These are phyloP conservation scores for Patella vulgata DNA, from an alignment of 1,140 invertebrate genomes.

Conservation along the genomic window DNA sequence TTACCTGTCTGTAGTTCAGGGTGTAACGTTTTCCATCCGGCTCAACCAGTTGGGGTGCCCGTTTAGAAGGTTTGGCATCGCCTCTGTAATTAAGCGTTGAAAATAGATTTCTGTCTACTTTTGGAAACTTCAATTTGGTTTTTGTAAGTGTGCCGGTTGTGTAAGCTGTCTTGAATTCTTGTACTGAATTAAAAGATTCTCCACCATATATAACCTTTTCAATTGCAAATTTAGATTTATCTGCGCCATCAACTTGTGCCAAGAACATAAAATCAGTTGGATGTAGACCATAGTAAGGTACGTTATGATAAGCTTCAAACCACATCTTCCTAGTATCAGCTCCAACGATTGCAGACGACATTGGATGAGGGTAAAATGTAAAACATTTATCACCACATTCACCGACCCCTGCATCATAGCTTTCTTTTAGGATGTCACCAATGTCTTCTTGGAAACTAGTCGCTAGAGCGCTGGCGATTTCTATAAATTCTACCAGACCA, in stretches of 20 bases:
- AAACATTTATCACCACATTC: slow-evolving; percentile 46
- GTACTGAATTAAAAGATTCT: slow-evolving; percentile 34
- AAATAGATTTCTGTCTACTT: slow-evolving; percentile 11
- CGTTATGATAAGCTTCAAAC: slow-evolving; percentile 27
- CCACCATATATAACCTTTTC: slow-evolving; percentile 41
- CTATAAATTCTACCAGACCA: slow-evolving; percentile 24
- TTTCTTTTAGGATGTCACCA: slow-evolving; percentile 36
- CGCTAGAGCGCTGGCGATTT: no score
- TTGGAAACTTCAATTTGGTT: slow-evolving; percentile 20
- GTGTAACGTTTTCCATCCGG: slow-evolving; percentile 56
- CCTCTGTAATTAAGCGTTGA: slow-evolving; percentile 26
- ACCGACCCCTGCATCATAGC: slow-evolving; percentile 37
- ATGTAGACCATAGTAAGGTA: slow-evolving; percentile 30
- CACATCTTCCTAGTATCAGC: slow-evolving; percentile 27
- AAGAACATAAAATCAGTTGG: slow-evolving; percentile 41
- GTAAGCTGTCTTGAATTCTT: slow-evolving; percentile 22
- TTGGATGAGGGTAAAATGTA: slow-evolving; percentile 15
- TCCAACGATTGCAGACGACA: slow-evolving; percentile 3
- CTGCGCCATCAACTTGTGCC: slow-evolving; percentile 30
- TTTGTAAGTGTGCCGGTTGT: not conserved
- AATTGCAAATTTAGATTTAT: slow-evolving; percentile 25
- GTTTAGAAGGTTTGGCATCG: slow-evolving; percentile 19
- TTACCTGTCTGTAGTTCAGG: slow-evolving; percentile 38
- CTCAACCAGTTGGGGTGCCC: slow-evolving; percentile 34
- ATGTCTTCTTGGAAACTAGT: not conserved